Conservation (phyloP, 1,140 invertebrate species). For the Streblospio benedicti region DNA sequence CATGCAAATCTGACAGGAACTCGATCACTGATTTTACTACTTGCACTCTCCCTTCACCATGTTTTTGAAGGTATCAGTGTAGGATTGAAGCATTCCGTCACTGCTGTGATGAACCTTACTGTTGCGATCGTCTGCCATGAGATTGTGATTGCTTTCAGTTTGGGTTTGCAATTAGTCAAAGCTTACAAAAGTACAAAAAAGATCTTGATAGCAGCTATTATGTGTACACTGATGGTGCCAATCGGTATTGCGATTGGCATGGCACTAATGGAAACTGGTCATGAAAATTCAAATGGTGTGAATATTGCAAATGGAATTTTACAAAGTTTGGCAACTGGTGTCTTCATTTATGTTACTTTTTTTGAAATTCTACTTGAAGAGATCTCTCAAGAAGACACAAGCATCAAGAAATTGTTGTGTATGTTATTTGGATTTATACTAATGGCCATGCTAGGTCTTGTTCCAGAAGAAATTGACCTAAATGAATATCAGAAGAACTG, state of each 20-base stretch:
- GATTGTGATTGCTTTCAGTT: slow-evolving; percentile 54
- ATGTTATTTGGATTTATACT: slow-evolving; percentile 31
- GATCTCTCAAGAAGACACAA: slow-evolving; percentile 30
- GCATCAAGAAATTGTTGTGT: slow-evolving; percentile 35
- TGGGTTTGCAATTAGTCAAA: slow-evolving; percentile 58
- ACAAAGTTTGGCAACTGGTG: slow-evolving; percentile 72
- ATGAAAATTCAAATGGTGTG: not conserved
- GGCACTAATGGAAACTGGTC: slow-evolving; percentile 46
- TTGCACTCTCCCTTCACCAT: slow-evolving; percentile 68
- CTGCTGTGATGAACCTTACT: slow-evolving; percentile 49
- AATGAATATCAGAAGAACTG: too few relatives aligned
- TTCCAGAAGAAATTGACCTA: slow-evolving; percentile 9
- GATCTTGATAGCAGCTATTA: slow-evolving; percentile 50
- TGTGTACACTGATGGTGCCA: slow-evolving; percentile 63
- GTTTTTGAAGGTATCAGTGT: slow-evolving; percentile 74
- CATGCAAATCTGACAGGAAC: too few relatives aligned
- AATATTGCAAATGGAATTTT: slow-evolving; percentile 50
- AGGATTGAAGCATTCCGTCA: slow-evolving; percentile 53
- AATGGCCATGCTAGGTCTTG: slow-evolving; percentile 3
- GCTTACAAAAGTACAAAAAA: slow-evolving; percentile 41
- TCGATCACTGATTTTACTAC: slow-evolving; percentile 50
- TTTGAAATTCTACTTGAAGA: slow-evolving; percentile 73
- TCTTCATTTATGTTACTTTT: slow-evolving; percentile 82
- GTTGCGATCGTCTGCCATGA: slow-evolving; percentile 57
- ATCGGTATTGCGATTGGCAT: slow-evolving; percentile 56